Evolutionary conservation across 1,140 invertebrate species (phyloP).

Genomic region (Papilio polytes): DNA sequence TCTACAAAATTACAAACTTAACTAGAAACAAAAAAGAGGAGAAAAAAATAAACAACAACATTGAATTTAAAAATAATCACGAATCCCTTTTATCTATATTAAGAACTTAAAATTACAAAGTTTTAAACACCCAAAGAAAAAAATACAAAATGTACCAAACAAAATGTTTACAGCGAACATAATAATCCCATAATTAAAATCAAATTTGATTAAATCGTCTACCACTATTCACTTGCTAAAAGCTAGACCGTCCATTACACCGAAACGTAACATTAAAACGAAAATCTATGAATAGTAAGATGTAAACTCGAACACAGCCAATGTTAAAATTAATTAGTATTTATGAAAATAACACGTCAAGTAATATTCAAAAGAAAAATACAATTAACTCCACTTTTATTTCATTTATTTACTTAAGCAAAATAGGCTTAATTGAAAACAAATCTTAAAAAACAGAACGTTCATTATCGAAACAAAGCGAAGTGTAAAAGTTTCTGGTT

Average conservation of each 20-base stretch:
- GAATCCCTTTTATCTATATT: constrained; percentile 41
- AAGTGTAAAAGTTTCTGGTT: background rate
- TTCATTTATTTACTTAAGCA: background rate
- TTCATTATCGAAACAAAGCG: too few relatives aligned
- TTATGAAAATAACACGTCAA: background rate
- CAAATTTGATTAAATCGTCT: constrained; percentile 22
- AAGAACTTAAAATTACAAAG: constrained; percentile 10
- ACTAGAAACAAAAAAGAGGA: constrained; percentile 63
- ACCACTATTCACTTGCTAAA: constrained; percentile 26
- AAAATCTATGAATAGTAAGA: background rate
- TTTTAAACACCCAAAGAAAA: constrained; percentile 5
- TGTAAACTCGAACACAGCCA: constrained; percentile 15
- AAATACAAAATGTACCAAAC: constrained; percentile 11
- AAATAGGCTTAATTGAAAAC: background rate
- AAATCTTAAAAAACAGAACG: too few relatives aligned
- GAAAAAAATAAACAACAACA: constrained; percentile 47
- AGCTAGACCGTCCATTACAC: constrained; percentile 32
- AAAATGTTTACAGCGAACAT: constrained; percentile 29
- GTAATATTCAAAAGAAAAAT: background rate
- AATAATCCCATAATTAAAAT: constrained; percentile 34
- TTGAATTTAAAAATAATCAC: constrained; percentile 50
- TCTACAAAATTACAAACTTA: constrained; percentile 68
- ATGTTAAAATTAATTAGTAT: background rate
- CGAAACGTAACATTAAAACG: constrained; percentile 16
- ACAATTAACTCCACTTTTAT: background rate